Base-by-base conservation (phyloP, 2,113 vertebrate species). In the Apeltes quadracus region DNA sequence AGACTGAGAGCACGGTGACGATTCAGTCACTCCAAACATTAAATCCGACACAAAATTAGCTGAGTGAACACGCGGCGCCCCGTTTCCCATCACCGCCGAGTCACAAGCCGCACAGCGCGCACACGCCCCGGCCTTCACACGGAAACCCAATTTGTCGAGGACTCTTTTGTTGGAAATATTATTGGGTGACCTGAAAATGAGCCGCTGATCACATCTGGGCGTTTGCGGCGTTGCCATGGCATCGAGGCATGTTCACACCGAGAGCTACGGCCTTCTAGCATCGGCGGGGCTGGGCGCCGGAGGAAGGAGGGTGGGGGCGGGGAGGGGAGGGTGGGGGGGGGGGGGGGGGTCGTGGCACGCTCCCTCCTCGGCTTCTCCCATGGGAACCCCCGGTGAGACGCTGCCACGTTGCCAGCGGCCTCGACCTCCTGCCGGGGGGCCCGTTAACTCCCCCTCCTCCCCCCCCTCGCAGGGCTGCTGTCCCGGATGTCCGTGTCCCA, bases 161-260 rank as follows among this genome's bases (percentile, higher is more conserved):
- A 20, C 65, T 66, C 81, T 82, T 83, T 84, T 71, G 82, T 84
- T 56, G 66, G 72, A 39, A 84, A 85, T 82, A 80, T 81, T 74
- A 81, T 78, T 55, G 87, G 69, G 64, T 79, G 68, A 84, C 88
- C 76, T 78, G 75, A 84, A 88, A 91, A 87, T 61, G 76, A 87
- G 81, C 74, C 67, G 16, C 66, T 63, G 86, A 91, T 86, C 86
- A 69, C 75, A 81, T 87, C 81, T 81, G 84, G 84, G 89, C 78
- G 50, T 91, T 88, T 86, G 63, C 79, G 57, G 84, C 81, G 90
- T 92, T 92, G 89, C 90, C 90, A 92, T 92, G 89, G 88, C 81
- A 83, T 88, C 87, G 22, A 79, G 86, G 81, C 2, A 85, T 91
- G 91, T 91, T n/a, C 89, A 89, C 87, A 2, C 89, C 86, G 81